phyloP scores from a whole-genome alignment of 2,797 vertebrate genomes.

The Gymnopithys bicolor region DNA sequence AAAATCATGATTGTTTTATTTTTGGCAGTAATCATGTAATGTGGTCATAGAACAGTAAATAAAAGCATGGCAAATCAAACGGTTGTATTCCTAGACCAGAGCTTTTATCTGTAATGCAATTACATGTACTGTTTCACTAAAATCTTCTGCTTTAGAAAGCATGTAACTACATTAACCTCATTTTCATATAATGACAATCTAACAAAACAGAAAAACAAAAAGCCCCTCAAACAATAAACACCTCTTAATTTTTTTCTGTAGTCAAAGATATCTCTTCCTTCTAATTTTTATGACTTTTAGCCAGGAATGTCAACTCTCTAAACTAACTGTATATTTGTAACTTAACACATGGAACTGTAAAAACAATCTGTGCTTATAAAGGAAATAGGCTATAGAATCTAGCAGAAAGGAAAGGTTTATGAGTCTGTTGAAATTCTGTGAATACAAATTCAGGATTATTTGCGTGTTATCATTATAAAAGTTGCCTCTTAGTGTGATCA shows the following conservation, averaged over 20 bases:
- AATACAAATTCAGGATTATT: neutral
- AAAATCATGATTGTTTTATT: neutral
- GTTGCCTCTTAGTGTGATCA: neutral
- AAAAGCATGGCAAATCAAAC: neutral
- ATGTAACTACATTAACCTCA: neutral
- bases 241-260: neutral
- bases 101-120: neutral
- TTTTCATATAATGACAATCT: neutral
- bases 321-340: neutral
- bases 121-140: neutral
- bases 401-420: neutral
- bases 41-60: neutral
- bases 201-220: neutral
- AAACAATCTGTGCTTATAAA: neutral
- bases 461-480: neutral
- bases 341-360: neutral
- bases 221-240: fast-evolving
- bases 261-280: neutral
- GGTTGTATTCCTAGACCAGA: neutral
- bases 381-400: neutral
- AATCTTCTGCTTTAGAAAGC: neutral
- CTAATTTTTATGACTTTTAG: neutral
- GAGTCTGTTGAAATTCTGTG: neutral
- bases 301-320: neutral
- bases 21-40: neutral